Evolutionary conservation across 2,888 invertebrate genomes (phyloP), one percentile per base, ranked within the genome.

Genomic region (Lordiphosa fenestrarum): DNA sequence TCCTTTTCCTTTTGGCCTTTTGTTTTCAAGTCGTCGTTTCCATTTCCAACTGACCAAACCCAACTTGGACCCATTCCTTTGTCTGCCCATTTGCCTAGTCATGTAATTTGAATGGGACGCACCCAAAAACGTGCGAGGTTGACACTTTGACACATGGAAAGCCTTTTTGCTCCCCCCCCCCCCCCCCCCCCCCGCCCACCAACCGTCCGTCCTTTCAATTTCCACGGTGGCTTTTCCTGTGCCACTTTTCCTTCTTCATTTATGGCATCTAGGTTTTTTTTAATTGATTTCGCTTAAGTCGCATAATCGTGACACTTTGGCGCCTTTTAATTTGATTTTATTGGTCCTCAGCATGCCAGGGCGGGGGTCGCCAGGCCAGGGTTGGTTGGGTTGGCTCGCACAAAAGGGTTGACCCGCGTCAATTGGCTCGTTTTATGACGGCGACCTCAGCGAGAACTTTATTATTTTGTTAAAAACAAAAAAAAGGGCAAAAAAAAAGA

Each of bases 261-360:
- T 55, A 73, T 46, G 73, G 47, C 58, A 33, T 33, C 47, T 42
- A 54, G 44, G 52, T 41, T 6, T 19, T n/a, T 38, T 39, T 6
- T 84, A 81, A 81, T 81, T 81, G 85, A 84, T 84, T 81, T 84
- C 84, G 74, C 73, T 84, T 82, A 74, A 71, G 78, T 67, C 80
- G 67, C 80, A 84, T 81, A 82, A 81, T 81, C 80, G 78, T 74
- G 82, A 82, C 80, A 81, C 84, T 84, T 81, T 81, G 85, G 82
- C 78, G 84, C 82, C 83, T 78, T 84, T 84, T 84, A 81, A 81
- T 84, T 81, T 84, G 84, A 81, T 82, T 81, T 81, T 74, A 84
- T 81, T 80, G 82, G 82, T 66, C 71, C 65, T 72, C 66, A 62
- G 64, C 73, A 73, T 73, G 81, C 62, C 73, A 59, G 53, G 30